Evolutionary conservation across 2,797 vertebrate species (phyloP).

Genomic region (Falco berigora): DNA sequence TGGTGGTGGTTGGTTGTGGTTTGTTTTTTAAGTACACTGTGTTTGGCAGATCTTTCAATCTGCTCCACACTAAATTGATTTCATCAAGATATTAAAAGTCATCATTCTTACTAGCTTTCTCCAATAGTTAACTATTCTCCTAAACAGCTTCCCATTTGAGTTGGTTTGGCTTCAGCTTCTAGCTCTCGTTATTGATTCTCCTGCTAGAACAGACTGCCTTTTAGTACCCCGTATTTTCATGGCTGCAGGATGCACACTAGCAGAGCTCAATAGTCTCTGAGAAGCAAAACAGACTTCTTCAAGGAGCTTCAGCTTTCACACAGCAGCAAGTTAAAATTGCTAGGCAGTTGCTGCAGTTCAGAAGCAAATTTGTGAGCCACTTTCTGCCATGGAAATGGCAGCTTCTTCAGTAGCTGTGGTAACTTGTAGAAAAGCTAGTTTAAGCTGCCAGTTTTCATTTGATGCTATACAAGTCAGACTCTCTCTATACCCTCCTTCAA

Average conservation of each 20-base stretch:
- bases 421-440: neutral
- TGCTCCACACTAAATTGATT: neutral
- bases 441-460: constrained; percentile 8
- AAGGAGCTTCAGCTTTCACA: neutral
- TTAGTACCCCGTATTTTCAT: neutral
- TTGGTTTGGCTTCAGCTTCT: neutral
- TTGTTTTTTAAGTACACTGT: neutral
- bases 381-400: neutral
- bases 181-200: neutral
- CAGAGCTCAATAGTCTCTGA: neutral
- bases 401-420: neutral
- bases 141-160: neutral
- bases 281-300: neutral
- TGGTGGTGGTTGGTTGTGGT: too few species aligned
- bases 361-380: neutral
- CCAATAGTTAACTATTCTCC: neutral
- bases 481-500: neutral
- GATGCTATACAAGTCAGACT: neutral
- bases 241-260: neutral
- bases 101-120: neutral
- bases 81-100: neutral
- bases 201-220: neutral
- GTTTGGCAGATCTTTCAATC: neutral
- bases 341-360: neutral
- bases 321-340: neutral